Base-by-base conservation (phyloP, 2,888 invertebrate genomes). In the Drosophila macrospina region DNA sequence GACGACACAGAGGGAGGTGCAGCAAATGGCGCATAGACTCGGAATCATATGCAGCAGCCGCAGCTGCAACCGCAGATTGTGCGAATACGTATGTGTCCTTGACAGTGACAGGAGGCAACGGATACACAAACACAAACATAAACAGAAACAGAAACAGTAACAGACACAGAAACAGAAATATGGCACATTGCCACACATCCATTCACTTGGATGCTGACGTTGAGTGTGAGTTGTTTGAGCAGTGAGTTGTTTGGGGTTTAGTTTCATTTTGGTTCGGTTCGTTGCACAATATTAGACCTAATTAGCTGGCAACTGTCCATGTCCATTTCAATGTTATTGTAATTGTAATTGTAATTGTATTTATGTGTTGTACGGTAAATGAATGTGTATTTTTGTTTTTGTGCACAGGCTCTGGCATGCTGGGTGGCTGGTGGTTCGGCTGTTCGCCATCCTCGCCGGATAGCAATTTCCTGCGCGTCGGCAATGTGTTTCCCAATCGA, bases 401-500 rank as follows among this genome's bases (percentile, higher is more conserved):
- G 39, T 55, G 65, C 74, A 80, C 91, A 94, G 94, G 90, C 91
- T 94, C 92, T 90, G 95, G 94, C 67, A 93, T 95, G 92, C 90
- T 95, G 84, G 96, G 96, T 44, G 95, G 95, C 72, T 96, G 96
- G 96, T 96, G 96, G 95, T 96, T 96, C 91, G 96, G 96, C 44
- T 95, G 95, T n/a, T 95, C 95, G 65, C 96, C 96, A 24, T 96
- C 96, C 11, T 95, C 96, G n/a, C 96, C 95, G 75, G 96, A 96
- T 90, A 95, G 95, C 91, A 97, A 97, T 93, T 97, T 97, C 93
- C 93, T 98, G 90, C 95, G 97, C 62, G 98, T 98, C 32, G 95
- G 95, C 68, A 95, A 93, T 90, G 95, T 96, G 73, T 96, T 97
- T 91, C 96, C 97, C 54, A 97, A 95, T 91, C 95, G 98, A 56